Base-by-base conservation (phyloP, 1,140 invertebrate genomes). In the Zelostemma sp. region DNA sequence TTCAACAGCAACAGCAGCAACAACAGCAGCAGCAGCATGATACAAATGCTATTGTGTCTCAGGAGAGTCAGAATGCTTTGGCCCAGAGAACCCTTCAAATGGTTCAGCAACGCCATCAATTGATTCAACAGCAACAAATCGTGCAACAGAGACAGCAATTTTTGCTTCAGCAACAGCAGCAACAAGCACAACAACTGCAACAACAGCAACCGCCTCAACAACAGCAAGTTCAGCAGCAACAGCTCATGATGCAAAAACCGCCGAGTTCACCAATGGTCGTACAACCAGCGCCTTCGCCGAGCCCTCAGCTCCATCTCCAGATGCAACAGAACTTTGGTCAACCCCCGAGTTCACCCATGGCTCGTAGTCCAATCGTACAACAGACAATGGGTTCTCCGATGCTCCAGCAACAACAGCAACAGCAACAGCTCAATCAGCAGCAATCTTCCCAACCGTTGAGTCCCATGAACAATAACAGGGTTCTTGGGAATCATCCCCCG, bases 291-390 rank as follows among this genome's bases (percentile, higher is more conserved):
- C 87, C 86, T 62, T 88, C 87, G 1, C 87, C 88, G 0, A 88
- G 81, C 72, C 86, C 88, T 17, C 88, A 88, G 15, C 80, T 89
- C 47, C 85, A 86, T 25, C 21, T 4, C 59, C 85, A 86, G 50
- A 86, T 87, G 57, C 87, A 88, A 25, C 86, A 89, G 43, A 78
- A 77, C 64, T 86, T 86, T 40, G 80, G 78, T 2, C 89, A 89
- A 47, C 89, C 89, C 12, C 89, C 90, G 0, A 87, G 84, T 43
- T 92, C 91, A 0, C 91, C 91, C 0, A 85, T 90, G 72, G 87
- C 89, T 2, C 85, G 90, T 16, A 91, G 89, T 69, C 90, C 90
- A 1, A 87, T 88, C 66, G 80, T 89, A 9, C 88, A 88, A 18
- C 82, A 87, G 38, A 76, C 80, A 1, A 88, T 87, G 67, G 86